These are phyloP conservation scores for Fregata magnificens DNA, from an alignment of 2,113 vertebrate genomes.

Conservation along the genomic window DNA sequence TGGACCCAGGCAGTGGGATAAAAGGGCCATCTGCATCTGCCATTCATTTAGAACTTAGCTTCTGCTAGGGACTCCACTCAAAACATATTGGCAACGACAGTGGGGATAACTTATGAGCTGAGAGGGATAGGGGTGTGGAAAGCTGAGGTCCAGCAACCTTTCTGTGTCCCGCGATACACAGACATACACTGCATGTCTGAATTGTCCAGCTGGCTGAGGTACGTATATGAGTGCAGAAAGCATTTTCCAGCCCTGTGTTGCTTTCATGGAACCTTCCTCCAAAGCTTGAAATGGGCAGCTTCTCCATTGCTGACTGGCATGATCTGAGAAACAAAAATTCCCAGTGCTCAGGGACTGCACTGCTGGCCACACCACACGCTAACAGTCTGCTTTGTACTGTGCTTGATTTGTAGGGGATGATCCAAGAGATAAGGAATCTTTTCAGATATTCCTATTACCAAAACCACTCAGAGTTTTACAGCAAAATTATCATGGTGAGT, in stretches of 20 bases:
- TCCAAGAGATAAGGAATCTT: background rate
- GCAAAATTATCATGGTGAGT: background rate
- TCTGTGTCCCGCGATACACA: background rate
- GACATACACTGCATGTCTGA: background rate
- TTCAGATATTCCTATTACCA: background rate
- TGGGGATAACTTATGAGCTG: background rate
- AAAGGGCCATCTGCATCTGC: background rate
- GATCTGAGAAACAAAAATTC: background rate
- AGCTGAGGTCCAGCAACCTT: background rate
- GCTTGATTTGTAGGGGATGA: background rate
- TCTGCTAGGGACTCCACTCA: background rate
- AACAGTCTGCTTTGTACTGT: background rate
- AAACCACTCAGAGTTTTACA: accelerated
- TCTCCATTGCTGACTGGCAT: background rate
- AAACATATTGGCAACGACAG: background rate
- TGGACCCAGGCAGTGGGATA: background rate
- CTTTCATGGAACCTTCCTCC: background rate
- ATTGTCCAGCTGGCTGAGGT: background rate
- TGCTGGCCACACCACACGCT: background rate
- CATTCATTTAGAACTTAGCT: background rate
- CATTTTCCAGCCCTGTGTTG: background rate
- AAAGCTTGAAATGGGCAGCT: background rate
- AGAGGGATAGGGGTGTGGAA: background rate
- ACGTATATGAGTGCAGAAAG: background rate
- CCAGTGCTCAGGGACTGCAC: background rate